Base-by-base conservation (phyloP, 2,888 invertebrate genomes). In the Drosophila cyrtoloma region DNA sequence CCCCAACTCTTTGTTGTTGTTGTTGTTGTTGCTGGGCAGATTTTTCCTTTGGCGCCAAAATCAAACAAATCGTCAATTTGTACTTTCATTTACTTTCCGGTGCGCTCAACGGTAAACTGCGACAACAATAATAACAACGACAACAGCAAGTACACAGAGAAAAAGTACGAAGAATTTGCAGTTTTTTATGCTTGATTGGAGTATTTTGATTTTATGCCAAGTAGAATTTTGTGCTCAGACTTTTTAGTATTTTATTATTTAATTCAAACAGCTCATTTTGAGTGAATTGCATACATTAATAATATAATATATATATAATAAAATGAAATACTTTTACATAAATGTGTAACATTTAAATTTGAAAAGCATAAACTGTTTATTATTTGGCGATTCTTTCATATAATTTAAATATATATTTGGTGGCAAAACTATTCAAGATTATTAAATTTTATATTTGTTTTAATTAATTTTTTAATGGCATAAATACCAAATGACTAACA, bases 11-110 rank as follows among this genome's bases (percentile, higher is more conserved):
- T 19, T 44, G 19, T n/a, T 35, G 33, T 39, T 47, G 10, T 14
- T 35, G 33, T 28, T 58, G 42, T 57, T 57, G 42, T n/a, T 57
- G 22, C 22, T 19, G 19, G 32, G 22, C 30, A 32, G 22, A 58
- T 81, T 79, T 75, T 68, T 68, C 69, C 75, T 73, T 79, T 82
- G 22, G 71, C 70, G 70, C 68, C 82, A 82, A 88, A 89, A 86
- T 88, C 87, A 89, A 89, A 88, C 88, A 89, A 88, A 88, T 88
- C 81, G 82, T 76, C 88, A 88, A 88, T 86, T 84, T 88, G 90
- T 88, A 89, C 86, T 79, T 89, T 88, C 88, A 87, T 84, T 87
- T 89, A 86, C 84, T 85, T 82, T 79, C 56, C 75, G 72, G 77
- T 73, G 63, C 82, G 72, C 64, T 77, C 82, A 75, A 77, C 82